Conservation (phyloP, 64 coral and sea anemone genomes). For the Actinia equina region DNA sequence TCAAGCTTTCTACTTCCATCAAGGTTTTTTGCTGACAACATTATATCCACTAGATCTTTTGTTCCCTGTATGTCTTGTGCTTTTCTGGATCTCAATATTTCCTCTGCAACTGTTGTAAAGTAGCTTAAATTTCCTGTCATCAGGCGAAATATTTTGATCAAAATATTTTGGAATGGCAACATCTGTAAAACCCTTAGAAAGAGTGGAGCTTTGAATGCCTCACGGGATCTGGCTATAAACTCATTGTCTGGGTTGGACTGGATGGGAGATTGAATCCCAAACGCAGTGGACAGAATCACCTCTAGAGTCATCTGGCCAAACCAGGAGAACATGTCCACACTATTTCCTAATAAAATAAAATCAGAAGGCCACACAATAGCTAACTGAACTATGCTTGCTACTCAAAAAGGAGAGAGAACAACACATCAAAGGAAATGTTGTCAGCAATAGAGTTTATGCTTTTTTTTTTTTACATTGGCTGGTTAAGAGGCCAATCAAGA, state of each 20-base stretch:
- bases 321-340: conserved; percentile 44
- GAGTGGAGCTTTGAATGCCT: neutral
- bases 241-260: conserved; percentile 23
- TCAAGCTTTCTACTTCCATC: conserved; percentile 13
- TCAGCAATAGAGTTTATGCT: too few relatives aligned
- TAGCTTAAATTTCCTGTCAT: neutral
- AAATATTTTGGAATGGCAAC: neutral
- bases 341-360: conserved; percentile 34
- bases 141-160: neutral
- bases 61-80: neutral
- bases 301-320: conserved; percentile 57
- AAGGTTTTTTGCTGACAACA: conserved; percentile 23
- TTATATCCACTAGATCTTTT: conserved; percentile 24
- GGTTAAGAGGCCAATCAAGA: too few relatives aligned
- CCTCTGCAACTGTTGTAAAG: neutral
- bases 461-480: too few relatives aligned
- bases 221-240: neutral
- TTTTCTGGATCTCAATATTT: neutral
- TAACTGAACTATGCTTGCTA: too few relatives aligned
- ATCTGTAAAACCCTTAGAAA: neutral
- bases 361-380: too few relatives aligned
- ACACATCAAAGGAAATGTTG: too few relatives aligned
- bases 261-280: conserved; percentile 55
- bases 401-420: too few relatives aligned
- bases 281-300: conserved; percentile 57